Base-by-base conservation (phyloP, 2,113 vertebrate species). In the Erpornis zantholeuca region DNA sequence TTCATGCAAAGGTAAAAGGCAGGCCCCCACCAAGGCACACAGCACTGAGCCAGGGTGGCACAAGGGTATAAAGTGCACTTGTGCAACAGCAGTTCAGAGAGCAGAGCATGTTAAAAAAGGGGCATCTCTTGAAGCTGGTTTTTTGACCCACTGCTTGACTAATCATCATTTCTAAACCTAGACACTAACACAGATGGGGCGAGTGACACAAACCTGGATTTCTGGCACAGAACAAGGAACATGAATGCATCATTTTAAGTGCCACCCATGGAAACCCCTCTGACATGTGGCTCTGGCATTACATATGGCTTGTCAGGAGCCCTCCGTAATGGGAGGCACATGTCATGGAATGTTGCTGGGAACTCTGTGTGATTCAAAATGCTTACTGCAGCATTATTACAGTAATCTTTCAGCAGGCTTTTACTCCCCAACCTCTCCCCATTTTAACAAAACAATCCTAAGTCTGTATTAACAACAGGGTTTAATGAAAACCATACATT, bases 401-500 rank as follows among this genome's bases (percentile, higher is more conserved):
- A 23, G 69, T 61, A 77, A 94, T 86, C 81, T 82, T 92, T 97
- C 77, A 84, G 84, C 86, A 45, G 28, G 68, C 72, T 82, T 90
- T 44, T 45, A 85, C 76, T 95, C 86, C 95, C 82, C 91, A 94
- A 40, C 71, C 90, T 92, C 87, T 93, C 87, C 77, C 61, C 33
- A 10, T 65, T 83, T 95, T 86, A 97, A 94, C 92, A 73, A 83
- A 94, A 96, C 81, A 86, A 75, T 78, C 94, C 90, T 96, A 92
- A 97, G 91, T 78, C 86, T 81, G 76, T 96, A 97, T 97, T 97
- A 97, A 95, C 87, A 92, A 96, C 31, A 11, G 84, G 90, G 88
- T 95, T 97, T 97, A 97, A 97, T 97, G 96, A 97, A 98, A 97
- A 97, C 93, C 91, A 97, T 97, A 94, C 90, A 97, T 97, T 95